phyloP scores from a whole-genome alignment of 1,140 invertebrate species.

The Diorhabda sublineata region DNA sequence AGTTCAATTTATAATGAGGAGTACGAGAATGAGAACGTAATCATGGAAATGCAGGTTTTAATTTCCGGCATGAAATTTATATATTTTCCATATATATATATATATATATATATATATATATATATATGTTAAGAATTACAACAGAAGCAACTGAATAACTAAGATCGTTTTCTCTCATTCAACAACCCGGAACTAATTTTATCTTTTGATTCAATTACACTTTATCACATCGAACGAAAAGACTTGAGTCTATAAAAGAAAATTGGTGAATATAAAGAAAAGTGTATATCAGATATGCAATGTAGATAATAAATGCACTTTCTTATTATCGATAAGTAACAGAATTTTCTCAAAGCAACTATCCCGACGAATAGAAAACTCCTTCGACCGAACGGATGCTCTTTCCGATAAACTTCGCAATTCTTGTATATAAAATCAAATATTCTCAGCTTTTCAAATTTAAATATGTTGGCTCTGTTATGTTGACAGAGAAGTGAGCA shows the following conservation, averaged over 20 bases:
- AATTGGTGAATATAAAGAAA: conserved; percentile 1
- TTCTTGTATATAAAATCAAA: conserved; percentile 33
- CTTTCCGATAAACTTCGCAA: conserved; percentile 29
- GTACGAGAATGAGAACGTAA: too few relatives aligned
- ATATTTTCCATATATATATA: too few relatives aligned
- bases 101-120: too few relatives aligned
- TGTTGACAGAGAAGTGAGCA: conserved; percentile 5
- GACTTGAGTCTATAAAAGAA: neutral
- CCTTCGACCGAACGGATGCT: conserved; percentile 27
- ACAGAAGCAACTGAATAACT: too few relatives aligned
- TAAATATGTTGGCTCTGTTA: conserved; percentile 25
- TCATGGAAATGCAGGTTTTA: too few relatives aligned
- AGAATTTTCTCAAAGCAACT: conserved; percentile 21
- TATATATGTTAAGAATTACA: too few relatives aligned
- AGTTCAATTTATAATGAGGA: too few relatives aligned
- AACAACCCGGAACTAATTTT: neutral
- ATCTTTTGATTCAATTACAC: neutral
- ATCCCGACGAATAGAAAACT: conserved; percentile 26
- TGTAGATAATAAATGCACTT: conserved; percentile 15
- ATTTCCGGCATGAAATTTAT: too few relatives aligned
- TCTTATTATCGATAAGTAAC: conserved; percentile 20
- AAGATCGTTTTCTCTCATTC: neutral
- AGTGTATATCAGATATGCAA: neutral
- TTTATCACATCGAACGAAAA: neutral
- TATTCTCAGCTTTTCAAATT: conserved; percentile 30